These are phyloP conservation scores for Falco concolor DNA, from an alignment of 2,797 vertebrate genomes.

Conservation along the genomic window DNA sequence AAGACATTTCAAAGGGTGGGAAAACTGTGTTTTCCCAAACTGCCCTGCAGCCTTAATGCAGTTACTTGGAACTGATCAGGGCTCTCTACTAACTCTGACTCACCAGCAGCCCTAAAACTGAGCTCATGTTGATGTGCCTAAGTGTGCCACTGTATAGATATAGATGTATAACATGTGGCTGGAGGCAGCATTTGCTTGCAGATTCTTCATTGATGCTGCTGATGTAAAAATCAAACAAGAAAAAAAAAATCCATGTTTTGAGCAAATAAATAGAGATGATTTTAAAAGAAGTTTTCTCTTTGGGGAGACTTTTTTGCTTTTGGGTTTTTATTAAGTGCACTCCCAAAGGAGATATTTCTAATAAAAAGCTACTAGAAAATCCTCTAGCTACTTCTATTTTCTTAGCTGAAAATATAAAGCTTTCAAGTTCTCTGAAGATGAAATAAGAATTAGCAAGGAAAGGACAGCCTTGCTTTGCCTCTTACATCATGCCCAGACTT, in stretches of 20 bases:
- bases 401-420: not conserved
- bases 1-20: not conserved
- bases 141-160: not conserved
- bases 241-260: not conserved
- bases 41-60: not conserved
- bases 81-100: not conserved
- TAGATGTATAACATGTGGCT: not conserved
- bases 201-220: not conserved
- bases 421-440: not conserved
- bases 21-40: not conserved
- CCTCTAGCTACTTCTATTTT: not conserved
- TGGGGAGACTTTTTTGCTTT: not conserved
- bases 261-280: not conserved
- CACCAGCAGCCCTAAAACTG: not conserved
- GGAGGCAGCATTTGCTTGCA: not conserved
- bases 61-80: not conserved
- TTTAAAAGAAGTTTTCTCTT: not conserved
- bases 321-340: not conserved
- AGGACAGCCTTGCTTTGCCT: not conserved
- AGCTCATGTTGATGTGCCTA: not conserved
- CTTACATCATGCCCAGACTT: not conserved
- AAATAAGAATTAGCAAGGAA: not conserved
- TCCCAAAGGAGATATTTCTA: not conserved
- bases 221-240: not conserved
- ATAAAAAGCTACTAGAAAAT: not conserved